Evolutionary conservation across 2,888 invertebrate genomes (phyloP).

Genomic region (Arctia plantaginis): DNA sequence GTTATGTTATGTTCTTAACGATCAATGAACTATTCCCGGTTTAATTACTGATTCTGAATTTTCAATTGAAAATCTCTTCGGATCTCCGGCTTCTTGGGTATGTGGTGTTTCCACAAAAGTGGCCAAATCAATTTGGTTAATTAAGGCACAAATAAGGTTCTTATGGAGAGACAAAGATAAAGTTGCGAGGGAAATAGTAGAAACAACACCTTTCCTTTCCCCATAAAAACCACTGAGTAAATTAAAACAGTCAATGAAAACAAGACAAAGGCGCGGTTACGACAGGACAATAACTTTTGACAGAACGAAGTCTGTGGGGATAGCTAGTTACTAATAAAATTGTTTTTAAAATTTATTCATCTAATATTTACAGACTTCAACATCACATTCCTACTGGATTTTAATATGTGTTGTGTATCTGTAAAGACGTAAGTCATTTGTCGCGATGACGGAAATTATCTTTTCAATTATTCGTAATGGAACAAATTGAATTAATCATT

Average conservation of each 20-base stretch:
- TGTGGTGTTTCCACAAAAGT: no score
- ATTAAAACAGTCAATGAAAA: not conserved
- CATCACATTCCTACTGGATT: not conserved
- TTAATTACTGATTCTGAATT: not conserved
- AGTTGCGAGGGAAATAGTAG: no score
- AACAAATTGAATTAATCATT: conserved; percentile 9
- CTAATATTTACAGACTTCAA: not conserved
- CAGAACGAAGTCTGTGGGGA: not conserved
- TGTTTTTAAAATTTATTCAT: not conserved
- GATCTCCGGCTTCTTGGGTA: no score
- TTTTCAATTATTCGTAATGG: conserved; percentile 10
- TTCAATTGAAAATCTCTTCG: no score
- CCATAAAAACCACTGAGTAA: not conserved
- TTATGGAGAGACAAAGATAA: no score
- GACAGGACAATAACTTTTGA: not conserved
- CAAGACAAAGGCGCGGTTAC: not conserved
- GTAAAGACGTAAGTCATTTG: not conserved
- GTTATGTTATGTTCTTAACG: not conserved
- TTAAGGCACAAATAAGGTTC: no score
- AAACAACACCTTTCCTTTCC: not conserved
- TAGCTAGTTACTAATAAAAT: not conserved
- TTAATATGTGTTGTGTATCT: not conserved
- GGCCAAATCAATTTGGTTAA: no score
- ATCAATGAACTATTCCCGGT: not conserved
- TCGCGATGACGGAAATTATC: not conserved